Base-by-base conservation (phyloP, 2,888 invertebrate genomes). In the Galeruca laticollis region DNA sequence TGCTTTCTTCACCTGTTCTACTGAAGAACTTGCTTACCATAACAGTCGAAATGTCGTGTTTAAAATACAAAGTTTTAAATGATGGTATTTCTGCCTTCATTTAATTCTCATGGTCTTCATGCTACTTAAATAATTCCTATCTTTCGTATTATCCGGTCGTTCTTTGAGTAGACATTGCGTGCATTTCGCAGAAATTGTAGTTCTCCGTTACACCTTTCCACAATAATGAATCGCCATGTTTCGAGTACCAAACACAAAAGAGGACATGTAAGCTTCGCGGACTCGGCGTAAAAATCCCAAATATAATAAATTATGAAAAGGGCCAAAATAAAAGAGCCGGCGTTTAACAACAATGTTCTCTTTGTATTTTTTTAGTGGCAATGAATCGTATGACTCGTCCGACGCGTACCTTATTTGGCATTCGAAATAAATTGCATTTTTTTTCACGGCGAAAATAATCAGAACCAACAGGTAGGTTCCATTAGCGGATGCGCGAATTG, bases 371-470 rank as follows among this genome's bases (percentile, higher is more conserved):
- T 73, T 74, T 74, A 73, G 67, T 66, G 70, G 71, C 73, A 74
- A 75, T 74, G 71, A 75, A 73, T 73, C 69, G 72, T 73, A 71
- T 73, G 73, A 70, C 65, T 75, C 69, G 70, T 73, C 72, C 71
- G 71, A 72, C 76, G 73, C 77, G 59, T 35, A 33, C 78, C 79
- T 77, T 79, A 78, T 78, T 79, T 74, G 78, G 77, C 72, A 69
- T 57, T 73, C 68, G 71, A 73, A 76, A 79, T 78, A 79, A 77
- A 79, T 77, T 74, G 77, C 73, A 43, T 51, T 78, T 65, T 47
- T 47, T 78, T 78, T 78, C 74, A 76, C 75, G 59, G 77, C 73
- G 74, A 78, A 79, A 79, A 77, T 79, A 79, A 79, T 78, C 78
- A 76, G 74, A 77, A 79, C 76, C 79, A 77, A 76, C 79, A 76